Percentiles rank a stretch among this genome's conserved stretches.
phyloP scores from a whole-genome alignment of 2,888 invertebrate genomes.

The Minunthozetes semirufus region DNA sequence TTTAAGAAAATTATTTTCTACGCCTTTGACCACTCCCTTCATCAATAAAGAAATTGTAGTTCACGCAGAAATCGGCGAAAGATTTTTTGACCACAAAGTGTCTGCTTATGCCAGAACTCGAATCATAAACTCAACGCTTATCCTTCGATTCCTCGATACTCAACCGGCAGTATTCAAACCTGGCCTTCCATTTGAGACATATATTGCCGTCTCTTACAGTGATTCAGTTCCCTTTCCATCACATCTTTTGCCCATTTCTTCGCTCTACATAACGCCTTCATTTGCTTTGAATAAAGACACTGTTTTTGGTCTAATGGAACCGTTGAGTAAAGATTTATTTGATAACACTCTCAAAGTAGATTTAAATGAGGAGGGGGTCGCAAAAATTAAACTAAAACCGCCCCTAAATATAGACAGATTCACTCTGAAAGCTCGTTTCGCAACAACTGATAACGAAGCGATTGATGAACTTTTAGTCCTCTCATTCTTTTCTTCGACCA shows the following conservation, averaged over 20 bases:
- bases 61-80: conserved; percentile 41
- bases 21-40: conserved; percentile 38
- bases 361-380: background rate
- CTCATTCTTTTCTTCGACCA: conserved; percentile 48
- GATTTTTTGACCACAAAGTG: conserved; percentile 41
- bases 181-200: conserved; percentile 43
- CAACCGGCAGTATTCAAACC: conserved; percentile 43
- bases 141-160: conserved; percentile 41
- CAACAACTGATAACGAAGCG: conserved; percentile 42
- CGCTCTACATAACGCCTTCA: conserved; percentile 33
- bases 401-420: conserved; percentile 19
- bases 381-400: background rate
- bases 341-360: background rate
- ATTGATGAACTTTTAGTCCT: conserved; percentile 42
- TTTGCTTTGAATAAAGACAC: conserved; percentile 4
- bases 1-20: conserved; percentile 37
- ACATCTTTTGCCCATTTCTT: conserved; percentile 43
- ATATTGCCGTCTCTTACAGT: conserved; percentile 46
- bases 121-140: conserved; percentile 41
- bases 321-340: background rate
- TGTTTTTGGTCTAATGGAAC: background rate
- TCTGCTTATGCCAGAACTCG: conserved; percentile 40
- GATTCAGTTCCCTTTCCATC: conserved; percentile 46
- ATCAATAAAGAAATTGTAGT: conserved; percentile 42
- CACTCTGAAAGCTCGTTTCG: conserved; percentile 39